Base-by-base conservation (phyloP, 1,140 invertebrate genomes). In the Linepithema humile region DNA sequence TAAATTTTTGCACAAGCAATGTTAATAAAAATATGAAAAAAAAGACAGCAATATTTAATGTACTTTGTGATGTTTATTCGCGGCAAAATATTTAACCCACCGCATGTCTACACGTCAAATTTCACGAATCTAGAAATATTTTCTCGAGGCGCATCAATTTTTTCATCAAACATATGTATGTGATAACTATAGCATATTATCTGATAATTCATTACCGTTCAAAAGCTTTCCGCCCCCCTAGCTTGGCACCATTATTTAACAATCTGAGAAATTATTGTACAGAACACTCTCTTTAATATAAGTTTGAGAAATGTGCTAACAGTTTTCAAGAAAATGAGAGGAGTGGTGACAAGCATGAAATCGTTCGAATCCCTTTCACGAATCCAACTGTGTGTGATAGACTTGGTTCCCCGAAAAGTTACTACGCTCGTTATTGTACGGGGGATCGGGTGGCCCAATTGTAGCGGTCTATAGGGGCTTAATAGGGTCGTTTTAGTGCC, bases 401-500 rank as follows among this genome's bases (percentile, higher is more conserved):
- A 70, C 32, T 74, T 32, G 40, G 10, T 85, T 88, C 80, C 64
- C 70, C 50, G 69, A 86, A 90, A 85, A 83, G 43, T 87, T 86
- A 74, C 73, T 78, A 75, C 20, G 57, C 5, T 64, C 53, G 60
- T 87, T 85, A 89, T 88, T 83, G 82, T 75, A 69, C 38, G 65
- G 75, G 55, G 86, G 53, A 80, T 83, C 82, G 83, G 85, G 78
- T 82, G 55, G 84, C 75, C 83, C 62, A 83, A 86, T 84, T 72
- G 85, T 59, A 65, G 20, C 73, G 59, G 72, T 82, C 83, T 84
- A 90, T 90, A 82, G 85, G 80, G 55, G 50, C 62, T 90, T 92
- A 92, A 91, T 91, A 89, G 86, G 84, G 38, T 70, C 91, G 83
- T 88, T 92, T 92, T 89, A 90, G 78, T 82, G 87, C 86, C 85